These are phyloP conservation scores for Melanotaenia parkinsoni DNA, from an alignment of 2,797 vertebrate species.

Conservation along the genomic window DNA sequence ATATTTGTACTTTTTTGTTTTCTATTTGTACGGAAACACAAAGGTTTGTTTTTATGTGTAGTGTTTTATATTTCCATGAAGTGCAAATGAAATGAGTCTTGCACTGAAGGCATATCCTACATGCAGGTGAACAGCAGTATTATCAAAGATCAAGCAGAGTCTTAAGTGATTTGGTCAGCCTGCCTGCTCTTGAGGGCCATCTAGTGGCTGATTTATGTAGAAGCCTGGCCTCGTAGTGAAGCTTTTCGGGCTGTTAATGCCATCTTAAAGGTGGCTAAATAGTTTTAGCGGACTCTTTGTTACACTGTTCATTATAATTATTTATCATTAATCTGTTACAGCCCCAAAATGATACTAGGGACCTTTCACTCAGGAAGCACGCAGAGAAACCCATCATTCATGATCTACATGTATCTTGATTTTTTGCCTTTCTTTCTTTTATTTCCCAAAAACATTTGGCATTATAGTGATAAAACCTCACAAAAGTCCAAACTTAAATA, in stretches of 20 bases:
- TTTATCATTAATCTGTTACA: constrained; percentile 52
- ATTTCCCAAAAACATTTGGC: constrained; percentile 45
- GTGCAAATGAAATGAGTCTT: constrained; percentile 77
- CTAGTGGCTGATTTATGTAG: constrained; percentile 68
- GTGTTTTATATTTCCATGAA: constrained; percentile 65
- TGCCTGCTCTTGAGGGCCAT: constrained; percentile 71
- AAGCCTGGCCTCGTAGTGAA: constrained; percentile 64
- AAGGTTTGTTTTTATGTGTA: constrained; percentile 55
- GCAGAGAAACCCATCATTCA: constrained; percentile 60
- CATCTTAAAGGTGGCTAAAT: constrained; percentile 53
- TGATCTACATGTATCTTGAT: constrained; percentile 39
- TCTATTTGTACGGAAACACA: constrained; percentile 58
- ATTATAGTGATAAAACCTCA: constrained; percentile 25
- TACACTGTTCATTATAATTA: constrained; percentile 59
- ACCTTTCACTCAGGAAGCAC: constrained; percentile 81
- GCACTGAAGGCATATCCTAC: constrained; percentile 86
- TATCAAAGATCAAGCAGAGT: constrained; percentile 82
- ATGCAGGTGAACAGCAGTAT: constrained; percentile 83
- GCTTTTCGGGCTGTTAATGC: constrained; percentile 65
- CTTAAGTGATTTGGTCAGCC: constrained; percentile 55
- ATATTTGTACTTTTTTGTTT: constrained; percentile 62
- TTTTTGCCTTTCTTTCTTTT: constrained; percentile 55
- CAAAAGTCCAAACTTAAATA: constrained; percentile 47
- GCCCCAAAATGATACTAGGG: constrained; percentile 66
- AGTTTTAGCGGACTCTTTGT: constrained; percentile 71